phyloP scores from a whole-genome alignment of 1,140 invertebrate species.

The Pristionchus pacificus region DNA sequence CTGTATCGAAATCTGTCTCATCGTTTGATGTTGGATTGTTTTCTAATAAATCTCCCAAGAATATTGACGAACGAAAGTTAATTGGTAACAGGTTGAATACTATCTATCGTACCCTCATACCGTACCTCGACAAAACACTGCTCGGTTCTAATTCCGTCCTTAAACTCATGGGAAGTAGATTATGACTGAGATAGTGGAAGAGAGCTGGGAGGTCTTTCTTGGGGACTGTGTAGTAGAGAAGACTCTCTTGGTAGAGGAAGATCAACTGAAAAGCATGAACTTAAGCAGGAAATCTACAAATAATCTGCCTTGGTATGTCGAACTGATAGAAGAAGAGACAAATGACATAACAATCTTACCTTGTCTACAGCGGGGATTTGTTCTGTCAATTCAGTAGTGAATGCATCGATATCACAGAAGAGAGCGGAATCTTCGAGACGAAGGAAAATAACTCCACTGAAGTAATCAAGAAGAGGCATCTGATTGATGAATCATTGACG shows the following conservation, averaged over 20 bases:
- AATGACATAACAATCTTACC: constrained; percentile 33
- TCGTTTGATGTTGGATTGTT: too few species aligned
- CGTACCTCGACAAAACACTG: background rate
- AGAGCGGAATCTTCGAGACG: constrained; percentile 21
- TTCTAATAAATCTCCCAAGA: too few species aligned
- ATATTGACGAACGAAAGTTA: too few species aligned
- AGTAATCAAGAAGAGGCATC: constrained; percentile 36
- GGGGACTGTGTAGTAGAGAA: constrained; percentile 31
- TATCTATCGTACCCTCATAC: too few species aligned
- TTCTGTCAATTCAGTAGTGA: constrained; percentile 31
- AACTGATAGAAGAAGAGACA: background rate
- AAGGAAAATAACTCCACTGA: constrained; percentile 36
- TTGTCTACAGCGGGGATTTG: constrained; percentile 36
- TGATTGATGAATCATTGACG: background rate
- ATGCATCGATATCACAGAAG: constrained; percentile 30
- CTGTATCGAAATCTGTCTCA: too few species aligned
- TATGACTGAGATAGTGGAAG: constrained; percentile 35
- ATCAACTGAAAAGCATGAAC: constrained; percentile 4
- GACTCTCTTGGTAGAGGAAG: constrained; percentile 31
- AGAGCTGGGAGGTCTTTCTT: constrained; percentile 29
- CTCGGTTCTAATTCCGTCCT: constrained; percentile 25
- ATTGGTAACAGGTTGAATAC: too few species aligned
- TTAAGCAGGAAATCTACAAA: background rate
- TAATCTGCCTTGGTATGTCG: background rate
- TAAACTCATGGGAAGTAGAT: constrained; percentile 30